Evolutionary conservation across 2,888 invertebrate species (phyloP).

Genomic region (Aplocera efformata): DNA sequence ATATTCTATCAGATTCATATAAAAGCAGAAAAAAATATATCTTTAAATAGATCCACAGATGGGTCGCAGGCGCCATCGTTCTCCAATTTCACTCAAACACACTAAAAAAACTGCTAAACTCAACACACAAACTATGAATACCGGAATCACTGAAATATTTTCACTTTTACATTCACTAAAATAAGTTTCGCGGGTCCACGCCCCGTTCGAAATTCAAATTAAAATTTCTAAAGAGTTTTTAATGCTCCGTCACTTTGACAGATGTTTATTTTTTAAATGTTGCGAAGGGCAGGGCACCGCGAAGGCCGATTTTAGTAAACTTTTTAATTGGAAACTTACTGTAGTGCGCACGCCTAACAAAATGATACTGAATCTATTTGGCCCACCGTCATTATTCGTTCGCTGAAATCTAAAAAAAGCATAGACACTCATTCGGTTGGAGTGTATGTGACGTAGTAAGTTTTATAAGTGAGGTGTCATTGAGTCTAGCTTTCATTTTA

Average conservation of each 20-base stretch:
- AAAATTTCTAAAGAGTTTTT: conserved; percentile 1
- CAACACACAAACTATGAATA: conserved; percentile 11
- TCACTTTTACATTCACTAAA: conserved; percentile 6
- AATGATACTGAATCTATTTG: conserved; percentile 60
- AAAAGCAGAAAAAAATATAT: too few species aligned
- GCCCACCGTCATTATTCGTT: conserved; percentile 50
- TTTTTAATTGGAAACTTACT: conserved; percentile 59
- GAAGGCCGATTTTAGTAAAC: conserved; percentile 31
- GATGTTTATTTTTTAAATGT: conserved; percentile 3
- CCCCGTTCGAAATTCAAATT: conserved; percentile 12
- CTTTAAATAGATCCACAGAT: conserved; percentile 33
- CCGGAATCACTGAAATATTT: conserved; percentile 11
- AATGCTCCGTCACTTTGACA: conserved; percentile 1
- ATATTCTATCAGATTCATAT: too few species aligned
- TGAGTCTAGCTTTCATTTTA: conserved; percentile 34
- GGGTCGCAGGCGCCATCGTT: conserved; percentile 29
- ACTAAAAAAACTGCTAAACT: conserved; percentile 9
- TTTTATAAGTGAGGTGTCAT: conserved; percentile 35
- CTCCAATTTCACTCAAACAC: conserved; percentile 37
- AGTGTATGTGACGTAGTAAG: conserved; percentile 47
- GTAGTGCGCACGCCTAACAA: conserved; percentile 71
- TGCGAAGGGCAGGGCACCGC: conserved; percentile 23
- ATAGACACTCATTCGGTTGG: conserved; percentile 57
- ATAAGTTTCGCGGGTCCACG: conserved; percentile 15
- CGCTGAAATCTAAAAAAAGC: conserved; percentile 76